Evolutionary conservation across 2,113 vertebrate genomes (phyloP).

Genomic region (Petrocephalus microphthalmus): DNA sequence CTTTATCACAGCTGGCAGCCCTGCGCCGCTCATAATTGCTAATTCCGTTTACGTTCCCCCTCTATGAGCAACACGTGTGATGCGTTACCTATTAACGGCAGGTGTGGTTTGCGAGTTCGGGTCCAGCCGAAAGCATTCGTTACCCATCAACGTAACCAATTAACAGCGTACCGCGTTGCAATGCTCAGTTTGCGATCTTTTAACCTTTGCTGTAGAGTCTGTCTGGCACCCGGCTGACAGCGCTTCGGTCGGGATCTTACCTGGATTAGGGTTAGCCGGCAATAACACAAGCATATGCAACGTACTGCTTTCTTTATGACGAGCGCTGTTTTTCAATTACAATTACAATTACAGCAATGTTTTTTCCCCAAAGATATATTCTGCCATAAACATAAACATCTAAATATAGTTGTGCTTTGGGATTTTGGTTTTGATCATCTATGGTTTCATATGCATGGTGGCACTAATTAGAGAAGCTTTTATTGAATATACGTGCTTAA

Average conservation of each 20-base stretch:
- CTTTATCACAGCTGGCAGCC: too few relatives aligned
- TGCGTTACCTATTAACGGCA: neutral
- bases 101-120: neutral
- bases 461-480: too few relatives aligned
- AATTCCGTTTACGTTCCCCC: neutral
- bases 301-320: neutral
- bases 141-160: neutral
- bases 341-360: too few relatives aligned
- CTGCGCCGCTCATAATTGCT: too few relatives aligned
- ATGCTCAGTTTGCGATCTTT: neutral
- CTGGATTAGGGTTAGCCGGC: neutral
- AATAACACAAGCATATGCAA: neutral
- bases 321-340: neutral
- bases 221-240: neutral
- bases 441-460: too few relatives aligned
- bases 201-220: neutral
- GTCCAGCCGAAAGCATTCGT: neutral
- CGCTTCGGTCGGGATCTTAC: neutral
- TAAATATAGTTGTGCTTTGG: neutral
- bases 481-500: too few relatives aligned
- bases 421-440: too few relatives aligned
- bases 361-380: too few relatives aligned
- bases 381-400: neutral
- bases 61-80: neutral
- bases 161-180: neutral